Evolutionary conservation across 2,888 invertebrate genomes (phyloP).

Genomic region (Oscheius sp.): DNA sequence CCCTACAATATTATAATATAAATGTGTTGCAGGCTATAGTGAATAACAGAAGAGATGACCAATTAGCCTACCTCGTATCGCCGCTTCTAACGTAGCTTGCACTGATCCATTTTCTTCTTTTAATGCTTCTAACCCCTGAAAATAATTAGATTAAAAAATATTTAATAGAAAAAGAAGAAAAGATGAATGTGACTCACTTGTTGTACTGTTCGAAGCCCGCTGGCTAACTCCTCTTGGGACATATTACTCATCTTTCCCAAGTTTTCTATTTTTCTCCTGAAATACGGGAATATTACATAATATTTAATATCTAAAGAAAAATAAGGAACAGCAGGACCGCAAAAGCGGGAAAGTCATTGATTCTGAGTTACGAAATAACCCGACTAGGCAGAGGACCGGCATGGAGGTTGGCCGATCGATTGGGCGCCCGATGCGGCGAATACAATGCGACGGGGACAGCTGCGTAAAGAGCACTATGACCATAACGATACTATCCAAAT

Average conservation of each 20-base stretch:
- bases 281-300: background rate
- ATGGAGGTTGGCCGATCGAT: slow-evolving; percentile 36
- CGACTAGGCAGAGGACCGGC: slow-evolving; percentile 32
- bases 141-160: background rate
- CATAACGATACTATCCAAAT: slow-evolving; percentile 3
- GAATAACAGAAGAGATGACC: too few relatives aligned
- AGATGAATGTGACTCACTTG: slow-evolving; percentile 13
- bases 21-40: too few relatives aligned
- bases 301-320: background rate
- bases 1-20: slow-evolving; percentile 28
- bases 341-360: background rate
- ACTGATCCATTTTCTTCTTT: slow-evolving; percentile 47
- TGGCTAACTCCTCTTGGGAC: slow-evolving; percentile 47
- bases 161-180: too few relatives aligned
- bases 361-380: slow-evolving; percentile 17
- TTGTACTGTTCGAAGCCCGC: slow-evolving; percentile 46
- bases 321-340: background rate
- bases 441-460: slow-evolving; percentile 34
- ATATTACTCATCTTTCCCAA: slow-evolving; percentile 51
- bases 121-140: slow-evolving; percentile 46
- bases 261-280: slow-evolving; percentile 53
- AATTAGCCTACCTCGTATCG: slow-evolving; percentile 40
- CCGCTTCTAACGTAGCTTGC: slow-evolving; percentile 38
- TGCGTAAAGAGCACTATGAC: slow-evolving; percentile 26
- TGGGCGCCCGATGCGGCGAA: slow-evolving; percentile 27